These are phyloP conservation scores for Coranthus polyacanthus DNA, from an alignment of 2,797 vertebrate species.

Conservation along the genomic window DNA sequence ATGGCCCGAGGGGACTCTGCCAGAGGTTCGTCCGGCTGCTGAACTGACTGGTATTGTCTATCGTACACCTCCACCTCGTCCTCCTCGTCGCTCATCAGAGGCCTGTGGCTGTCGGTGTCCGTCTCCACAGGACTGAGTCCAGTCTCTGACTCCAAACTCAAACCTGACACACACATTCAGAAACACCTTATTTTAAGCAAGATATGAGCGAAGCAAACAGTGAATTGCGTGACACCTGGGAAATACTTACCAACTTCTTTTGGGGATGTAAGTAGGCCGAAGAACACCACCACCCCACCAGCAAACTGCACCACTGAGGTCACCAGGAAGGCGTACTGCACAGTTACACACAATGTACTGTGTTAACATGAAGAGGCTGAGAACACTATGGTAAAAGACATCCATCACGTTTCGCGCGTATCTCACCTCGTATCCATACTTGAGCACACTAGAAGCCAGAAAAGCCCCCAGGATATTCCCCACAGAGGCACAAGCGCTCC, in stretches of 20 bases:
- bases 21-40: constrained; percentile 74
- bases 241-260: constrained; percentile 94
- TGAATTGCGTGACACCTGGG: constrained; percentile 1
- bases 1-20: constrained; percentile 80
- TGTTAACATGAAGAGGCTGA: constrained; percentile 5
- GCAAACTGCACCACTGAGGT: constrained; percentile 96
- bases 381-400: fast-evolving
- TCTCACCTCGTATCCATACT: constrained; percentile 95
- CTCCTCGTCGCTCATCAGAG: constrained; percentile 90
- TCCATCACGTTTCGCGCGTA: not conserved
- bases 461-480: constrained; percentile 98
- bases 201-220: not conserved
- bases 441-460: constrained; percentile 94
- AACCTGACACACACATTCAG: constrained; percentile 78
- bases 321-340: constrained; percentile 95
- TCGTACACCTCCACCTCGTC: constrained; percentile 78
- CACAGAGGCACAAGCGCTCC: constrained; percentile 97
- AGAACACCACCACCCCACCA: constrained; percentile 94
- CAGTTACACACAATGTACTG: constrained; percentile 10
- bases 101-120: constrained; percentile 90
- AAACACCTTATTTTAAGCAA: not conserved
- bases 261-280: constrained; percentile 93
- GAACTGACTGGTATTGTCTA: constrained; percentile 80
- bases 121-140: constrained; percentile 76
- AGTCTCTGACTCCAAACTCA: constrained; percentile 84